Evolutionary conservation across 2,797 vertebrate species (phyloP), one percentile per base, ranked within the genome.

Genomic region (Adrianichthys oophorus): DNA sequence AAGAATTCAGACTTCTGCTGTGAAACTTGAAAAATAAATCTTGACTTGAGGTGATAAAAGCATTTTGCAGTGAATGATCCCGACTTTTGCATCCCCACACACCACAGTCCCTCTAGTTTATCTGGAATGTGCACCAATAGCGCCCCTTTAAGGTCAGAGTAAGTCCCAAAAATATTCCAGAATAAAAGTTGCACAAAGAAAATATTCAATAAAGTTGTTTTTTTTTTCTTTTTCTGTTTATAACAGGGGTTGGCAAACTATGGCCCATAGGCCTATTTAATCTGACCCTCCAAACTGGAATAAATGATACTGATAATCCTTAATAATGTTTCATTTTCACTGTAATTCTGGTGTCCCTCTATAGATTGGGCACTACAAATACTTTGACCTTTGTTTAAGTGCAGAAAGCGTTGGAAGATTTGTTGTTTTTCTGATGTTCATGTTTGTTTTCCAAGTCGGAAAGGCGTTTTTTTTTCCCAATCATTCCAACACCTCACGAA

Each of bases 111-210:
- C 17, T 21, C 6, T 12, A 32, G 8, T 43, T 42, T 29, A 2
- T 19, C 42, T 23, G 26, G 10, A 40, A 8, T 43, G 19, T 47
- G 44, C 43, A 57, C 18, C 45, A 48, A 54, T 44, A 78, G 74
- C 58, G 32, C 62, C 58, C 62, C 81, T 68, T 58, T 59, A 76
- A 74, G 69, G 62, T 55, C 37, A 29, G 21, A 62, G 41, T 37
- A 10, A 59, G 68, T 59, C 15, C 18, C 14, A 6, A 55, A 42
- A 15, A 42, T 59, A 15, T 32, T 59, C 43, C 47, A 46, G 47
- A 18, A 48, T 17, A 41, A 37, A 7, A 7, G 2, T 12, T 37
- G 26, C 8, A 21, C 4, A 6, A 7, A 51, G 26, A 17, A 19
- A 18, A 15, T 17, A 7, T 26, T 2, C 4, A 7, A 41, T 15